phyloP scores from a whole-genome alignment of 2,797 vertebrate genomes.

The Choloepus didactylus region DNA sequence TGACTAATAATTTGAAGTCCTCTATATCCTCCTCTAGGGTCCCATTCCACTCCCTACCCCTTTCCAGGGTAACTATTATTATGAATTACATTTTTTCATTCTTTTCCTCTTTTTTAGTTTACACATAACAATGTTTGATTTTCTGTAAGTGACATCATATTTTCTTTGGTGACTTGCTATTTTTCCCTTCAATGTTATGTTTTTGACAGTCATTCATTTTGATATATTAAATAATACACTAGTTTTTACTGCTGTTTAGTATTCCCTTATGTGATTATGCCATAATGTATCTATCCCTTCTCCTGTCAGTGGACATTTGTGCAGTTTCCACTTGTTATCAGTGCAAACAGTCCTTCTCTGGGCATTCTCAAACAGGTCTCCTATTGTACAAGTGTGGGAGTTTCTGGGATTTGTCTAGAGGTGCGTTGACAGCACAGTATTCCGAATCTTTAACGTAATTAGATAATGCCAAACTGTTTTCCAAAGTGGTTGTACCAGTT shows the following conservation, averaged over 20 bases:
- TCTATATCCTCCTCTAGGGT: neutral
- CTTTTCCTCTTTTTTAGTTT: neutral
- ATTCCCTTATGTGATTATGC: too few species aligned
- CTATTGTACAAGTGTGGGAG: neutral
- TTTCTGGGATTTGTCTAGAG: neutral
- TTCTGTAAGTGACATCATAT: neutral
- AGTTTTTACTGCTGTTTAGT: neutral
- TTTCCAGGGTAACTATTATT: neutral
- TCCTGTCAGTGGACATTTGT: neutral
- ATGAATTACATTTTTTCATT: conserved; percentile 10
- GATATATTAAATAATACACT: neutral
- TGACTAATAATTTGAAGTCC: neutral
- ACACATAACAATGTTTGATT: neutral
- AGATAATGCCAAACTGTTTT: neutral
- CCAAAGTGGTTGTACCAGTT: neutral
- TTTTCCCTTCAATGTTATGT: neutral
- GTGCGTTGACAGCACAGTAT: too few species aligned
- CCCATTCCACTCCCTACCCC: neutral
- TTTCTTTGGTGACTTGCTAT: neutral
- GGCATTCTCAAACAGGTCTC: neutral
- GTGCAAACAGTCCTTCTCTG: neutral
- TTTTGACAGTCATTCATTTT: neutral
- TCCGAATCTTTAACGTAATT: neutral
- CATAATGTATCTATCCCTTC: neutral
- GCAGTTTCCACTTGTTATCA: neutral